phyloP scores from a whole-genome alignment of 2,888 invertebrate species.

The Drosophila leonis region DNA sequence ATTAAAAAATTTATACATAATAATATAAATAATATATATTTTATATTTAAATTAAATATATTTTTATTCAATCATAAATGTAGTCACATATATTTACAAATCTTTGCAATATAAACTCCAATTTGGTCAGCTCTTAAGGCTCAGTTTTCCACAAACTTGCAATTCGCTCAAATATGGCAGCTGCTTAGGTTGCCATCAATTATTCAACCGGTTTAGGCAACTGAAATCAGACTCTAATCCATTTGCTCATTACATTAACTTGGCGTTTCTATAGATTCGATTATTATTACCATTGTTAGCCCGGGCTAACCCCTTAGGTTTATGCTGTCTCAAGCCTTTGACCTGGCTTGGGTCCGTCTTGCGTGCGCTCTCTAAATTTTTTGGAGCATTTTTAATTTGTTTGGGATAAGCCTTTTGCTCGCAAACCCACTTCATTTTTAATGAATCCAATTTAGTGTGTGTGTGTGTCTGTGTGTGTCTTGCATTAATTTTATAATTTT shows the following conservation, averaged over 20 bases:
- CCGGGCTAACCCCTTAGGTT: constrained; percentile 6
- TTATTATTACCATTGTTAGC: constrained; percentile 49
- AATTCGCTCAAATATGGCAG: constrained; percentile 4
- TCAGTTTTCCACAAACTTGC: no score
- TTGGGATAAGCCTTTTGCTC: constrained; percentile 65
- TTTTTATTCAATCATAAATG: no score
- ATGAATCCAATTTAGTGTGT: constrained; percentile 73
- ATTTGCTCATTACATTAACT: constrained; percentile 27
- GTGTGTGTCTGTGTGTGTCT: constrained; percentile 50
- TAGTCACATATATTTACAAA: no score
- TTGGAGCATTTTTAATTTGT: constrained; percentile 58
- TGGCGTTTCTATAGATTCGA: constrained; percentile 21
- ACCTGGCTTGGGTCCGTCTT: constrained; percentile 3
- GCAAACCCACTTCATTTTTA: constrained; percentile 78
- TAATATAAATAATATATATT: no score
- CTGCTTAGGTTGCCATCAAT: constrained; percentile 15
- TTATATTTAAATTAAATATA: no score
- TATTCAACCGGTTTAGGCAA: constrained; percentile 27
- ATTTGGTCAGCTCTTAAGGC: not conserved
- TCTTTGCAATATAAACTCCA: not conserved
- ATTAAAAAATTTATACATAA: no score
- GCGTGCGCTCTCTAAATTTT: not conserved
- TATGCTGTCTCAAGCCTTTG: constrained; percentile 36
- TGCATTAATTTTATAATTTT: constrained; percentile 81
- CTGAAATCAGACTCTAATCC: constrained; percentile 45